Conservation (phyloP, 2,888 invertebrate species). For the Trichogramma dendrolimi region DNA sequence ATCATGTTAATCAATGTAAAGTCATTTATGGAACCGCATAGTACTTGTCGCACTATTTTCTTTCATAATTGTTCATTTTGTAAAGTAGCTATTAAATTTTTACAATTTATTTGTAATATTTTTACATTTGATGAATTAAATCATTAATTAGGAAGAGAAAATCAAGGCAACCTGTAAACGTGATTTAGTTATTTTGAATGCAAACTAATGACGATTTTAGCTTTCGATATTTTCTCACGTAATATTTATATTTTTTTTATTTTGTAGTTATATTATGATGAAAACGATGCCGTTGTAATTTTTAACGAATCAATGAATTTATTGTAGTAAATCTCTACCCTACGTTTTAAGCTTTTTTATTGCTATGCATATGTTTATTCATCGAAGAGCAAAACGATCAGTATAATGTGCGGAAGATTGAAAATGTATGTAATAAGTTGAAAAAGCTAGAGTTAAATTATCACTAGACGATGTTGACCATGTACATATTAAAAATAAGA, state of each 20-base stretch:
- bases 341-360: conserved; percentile 22
- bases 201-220: no score
- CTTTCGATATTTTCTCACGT: no score
- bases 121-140: no score
- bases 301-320: conserved; percentile 22
- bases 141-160: no score
- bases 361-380: conserved; percentile 7
- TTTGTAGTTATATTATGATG: conserved; percentile 5
- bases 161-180: no score
- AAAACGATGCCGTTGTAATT: conserved; percentile 14
- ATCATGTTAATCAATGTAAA: conserved; percentile 59
- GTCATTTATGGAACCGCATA: no score
- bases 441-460: conserved; percentile 4
- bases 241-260: conserved; percentile 2
- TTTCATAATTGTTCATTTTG: no score
- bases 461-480: conserved; percentile 1
- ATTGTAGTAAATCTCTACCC: conserved; percentile 16
- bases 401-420: neutral
- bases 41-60: no score
- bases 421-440: conserved; percentile 9
- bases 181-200: no score
- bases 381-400: conserved; percentile 10
- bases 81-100: no score
- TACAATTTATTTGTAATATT: no score
- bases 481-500: neutral